These are phyloP conservation scores for Penaeus vannamei DNA, from an alignment of 1,140 invertebrate species.

Conservation along the genomic window DNA sequence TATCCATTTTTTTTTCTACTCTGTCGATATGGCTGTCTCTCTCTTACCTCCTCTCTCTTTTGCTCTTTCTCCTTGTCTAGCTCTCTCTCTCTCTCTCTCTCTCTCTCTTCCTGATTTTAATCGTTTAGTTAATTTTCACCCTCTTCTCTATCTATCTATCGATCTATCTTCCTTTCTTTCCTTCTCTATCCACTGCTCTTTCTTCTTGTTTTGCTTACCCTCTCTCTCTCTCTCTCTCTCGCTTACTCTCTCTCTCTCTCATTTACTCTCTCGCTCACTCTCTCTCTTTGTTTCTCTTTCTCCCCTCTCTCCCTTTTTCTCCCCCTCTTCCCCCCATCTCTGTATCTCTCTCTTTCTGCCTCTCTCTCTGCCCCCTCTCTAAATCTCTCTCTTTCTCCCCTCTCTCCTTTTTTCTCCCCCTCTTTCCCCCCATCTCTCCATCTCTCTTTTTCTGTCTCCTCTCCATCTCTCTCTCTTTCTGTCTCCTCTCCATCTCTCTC, in stretches of 20 bases:
- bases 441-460: not conserved
- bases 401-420: not conserved
- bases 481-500: not conserved
- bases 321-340: not conserved
- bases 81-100: not conserved
- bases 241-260: not conserved
- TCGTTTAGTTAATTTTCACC: too few species aligned
- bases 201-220: not conserved
- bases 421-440: not conserved
- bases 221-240: constrained; percentile 12
- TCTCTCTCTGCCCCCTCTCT: constrained; percentile 31
- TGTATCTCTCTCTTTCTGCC: constrained; percentile 38
- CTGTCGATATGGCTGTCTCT: too few species aligned
- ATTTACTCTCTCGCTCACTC: not conserved
- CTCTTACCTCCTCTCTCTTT: not conserved
- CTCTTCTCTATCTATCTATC: not conserved
- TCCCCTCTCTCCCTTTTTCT: not conserved
- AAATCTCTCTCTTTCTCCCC: too few species aligned
- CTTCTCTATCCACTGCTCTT: not conserved
- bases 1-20: too few species aligned
- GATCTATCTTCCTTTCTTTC: not conserved
- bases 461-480: not conserved
- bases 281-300: not conserved
- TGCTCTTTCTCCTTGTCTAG: not conserved
- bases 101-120: constrained; percentile 13